phyloP scores from a whole-genome alignment of 2,888 invertebrate species.

The Falcaria lacertinaria region DNA sequence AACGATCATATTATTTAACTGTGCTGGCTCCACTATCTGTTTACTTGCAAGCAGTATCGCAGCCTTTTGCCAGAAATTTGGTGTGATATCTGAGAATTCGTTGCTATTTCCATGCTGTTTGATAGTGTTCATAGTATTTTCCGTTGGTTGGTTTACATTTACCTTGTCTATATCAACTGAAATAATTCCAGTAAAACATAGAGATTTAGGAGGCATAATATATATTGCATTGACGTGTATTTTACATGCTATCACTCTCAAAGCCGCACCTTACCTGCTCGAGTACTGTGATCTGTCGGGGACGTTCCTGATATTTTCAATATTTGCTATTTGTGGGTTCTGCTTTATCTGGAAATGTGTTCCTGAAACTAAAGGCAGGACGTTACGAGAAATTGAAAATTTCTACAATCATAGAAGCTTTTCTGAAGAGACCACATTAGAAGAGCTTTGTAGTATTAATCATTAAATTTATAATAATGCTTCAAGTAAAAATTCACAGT shows the following conservation, averaged over 20 bases:
- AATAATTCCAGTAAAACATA: constrained; percentile 14
- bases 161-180: background rate
- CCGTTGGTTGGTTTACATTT: background rate
- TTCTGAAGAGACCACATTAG: background rate
- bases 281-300: constrained; percentile 12
- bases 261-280: constrained; percentile 16
- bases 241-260: constrained; percentile 13
- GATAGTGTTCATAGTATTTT: background rate
- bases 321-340: constrained; percentile 8
- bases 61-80: background rate
- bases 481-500: too few relatives aligned
- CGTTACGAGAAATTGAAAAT: constrained; percentile 18
- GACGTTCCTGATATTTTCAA: constrained; percentile 11
- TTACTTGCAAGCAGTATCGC: background rate
- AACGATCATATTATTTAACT: background rate
- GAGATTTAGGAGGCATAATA: constrained; percentile 14
- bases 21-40: background rate
- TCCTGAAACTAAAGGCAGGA: constrained; percentile 17
- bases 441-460: too few relatives aligned
- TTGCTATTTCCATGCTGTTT: constrained; percentile 9
- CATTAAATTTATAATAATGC: too few relatives aligned
- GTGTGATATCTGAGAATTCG: constrained; percentile 6
- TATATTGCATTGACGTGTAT: constrained; percentile 11
- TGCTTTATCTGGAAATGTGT: constrained; percentile 14
- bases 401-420: constrained; percentile 7